phyloP scores from a whole-genome alignment of 2,888 invertebrate genomes.

The Meteorus colon region DNA sequence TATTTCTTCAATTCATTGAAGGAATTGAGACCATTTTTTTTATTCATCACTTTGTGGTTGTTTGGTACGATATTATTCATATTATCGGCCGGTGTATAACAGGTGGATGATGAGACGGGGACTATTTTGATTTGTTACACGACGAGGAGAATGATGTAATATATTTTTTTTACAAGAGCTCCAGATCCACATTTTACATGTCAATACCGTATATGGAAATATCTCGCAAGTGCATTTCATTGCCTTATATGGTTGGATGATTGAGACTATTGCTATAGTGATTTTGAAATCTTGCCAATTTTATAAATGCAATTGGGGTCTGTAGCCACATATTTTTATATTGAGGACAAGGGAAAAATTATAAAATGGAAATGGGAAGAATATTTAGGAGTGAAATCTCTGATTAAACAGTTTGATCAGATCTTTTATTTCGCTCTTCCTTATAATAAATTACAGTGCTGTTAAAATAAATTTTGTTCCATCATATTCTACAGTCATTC shows the following conservation, averaged over 20 bases:
- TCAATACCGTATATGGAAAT: slow-evolving; percentile 42
- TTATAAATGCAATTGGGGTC: background rate
- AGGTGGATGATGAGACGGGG: background rate
- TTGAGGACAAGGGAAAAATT: background rate
- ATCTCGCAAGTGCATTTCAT: slow-evolving; percentile 40
- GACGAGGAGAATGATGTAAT: background rate
- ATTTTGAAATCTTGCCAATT: slow-evolving; percentile 45
- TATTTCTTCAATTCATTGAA: no score
- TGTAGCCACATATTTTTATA: background rate
- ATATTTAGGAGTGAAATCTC: no score
- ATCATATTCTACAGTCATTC: no score
- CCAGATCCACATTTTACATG: slow-evolving; percentile 24
- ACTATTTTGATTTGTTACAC: background rate
- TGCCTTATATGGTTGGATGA: slow-evolving; percentile 48
- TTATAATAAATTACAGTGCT: no score
- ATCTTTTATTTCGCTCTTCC: no score
- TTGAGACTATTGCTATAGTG: slow-evolving; percentile 26
- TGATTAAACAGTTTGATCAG: no score
- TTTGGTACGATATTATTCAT: background rate
- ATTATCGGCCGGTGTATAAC: background rate
- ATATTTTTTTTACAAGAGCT: background rate
- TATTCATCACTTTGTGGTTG: no score
- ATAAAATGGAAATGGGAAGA: no score
- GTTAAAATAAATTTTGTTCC: no score
- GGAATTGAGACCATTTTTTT: no score